Evolutionary conservation across 2,797 vertebrate species (phyloP).

Genomic region (Thunnus albacares): DNA sequence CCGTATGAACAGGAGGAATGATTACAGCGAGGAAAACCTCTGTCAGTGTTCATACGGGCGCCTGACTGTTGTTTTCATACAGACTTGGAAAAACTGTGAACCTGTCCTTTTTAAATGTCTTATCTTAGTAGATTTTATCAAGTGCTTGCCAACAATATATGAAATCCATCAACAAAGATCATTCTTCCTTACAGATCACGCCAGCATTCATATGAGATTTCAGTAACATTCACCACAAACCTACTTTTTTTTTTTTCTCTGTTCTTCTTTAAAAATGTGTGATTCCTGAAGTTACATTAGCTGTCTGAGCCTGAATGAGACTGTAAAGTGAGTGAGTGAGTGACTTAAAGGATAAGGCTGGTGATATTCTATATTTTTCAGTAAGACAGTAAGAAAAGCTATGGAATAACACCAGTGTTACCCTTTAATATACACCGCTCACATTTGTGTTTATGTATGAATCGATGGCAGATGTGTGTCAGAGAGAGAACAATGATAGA

Average conservation of each 20-base stretch:
- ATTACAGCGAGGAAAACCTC: neutral
- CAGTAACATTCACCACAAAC: slow-evolving; percentile 5
- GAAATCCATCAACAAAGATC: neutral
- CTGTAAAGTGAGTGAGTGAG: neutral
- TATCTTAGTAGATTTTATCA: neutral
- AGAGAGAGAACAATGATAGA: neutral
- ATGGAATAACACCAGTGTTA: neutral
- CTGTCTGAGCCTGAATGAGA: neutral
- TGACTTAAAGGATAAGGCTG: neutral
- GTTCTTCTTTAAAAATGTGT: neutral
- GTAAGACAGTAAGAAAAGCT: slow-evolving; percentile 8
- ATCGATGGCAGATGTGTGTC: neutral
- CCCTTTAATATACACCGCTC: neutral
- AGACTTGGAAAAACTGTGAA: neutral
- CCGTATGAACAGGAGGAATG: neutral
- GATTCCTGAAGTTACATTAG: neutral
- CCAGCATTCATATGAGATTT: slow-evolving; percentile 23
- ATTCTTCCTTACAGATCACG: slow-evolving; percentile 23
- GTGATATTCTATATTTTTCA: slow-evolving; percentile 9
- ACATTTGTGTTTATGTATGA: neutral
- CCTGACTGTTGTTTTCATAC: neutral
- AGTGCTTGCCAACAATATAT: neutral
- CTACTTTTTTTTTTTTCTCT: neutral
- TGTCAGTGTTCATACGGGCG: no score
- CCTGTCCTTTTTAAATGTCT: neutral